Evolutionary conservation across 2,797 vertebrate genomes (phyloP).

Genomic region (Syndactyla subalaris): DNA sequence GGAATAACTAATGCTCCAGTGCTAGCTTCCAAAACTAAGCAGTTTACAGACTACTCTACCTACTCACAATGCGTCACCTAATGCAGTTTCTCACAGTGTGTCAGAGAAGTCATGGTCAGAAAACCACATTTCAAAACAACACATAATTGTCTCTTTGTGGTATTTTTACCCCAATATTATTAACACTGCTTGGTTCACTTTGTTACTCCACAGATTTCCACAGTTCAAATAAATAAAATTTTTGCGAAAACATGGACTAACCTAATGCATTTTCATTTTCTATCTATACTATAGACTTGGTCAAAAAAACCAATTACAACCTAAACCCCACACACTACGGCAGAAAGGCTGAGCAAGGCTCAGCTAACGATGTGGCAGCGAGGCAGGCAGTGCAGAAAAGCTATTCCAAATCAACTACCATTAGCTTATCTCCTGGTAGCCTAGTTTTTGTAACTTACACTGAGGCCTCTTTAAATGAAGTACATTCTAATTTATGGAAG

Average conservation of each 20-base stretch:
- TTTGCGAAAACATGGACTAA: background rate
- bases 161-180: background rate
- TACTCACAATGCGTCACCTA: background rate
- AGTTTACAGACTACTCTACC: background rate
- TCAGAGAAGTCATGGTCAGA: background rate
- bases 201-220: background rate
- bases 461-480: slow-evolving; percentile 18
- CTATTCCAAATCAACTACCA: background rate
- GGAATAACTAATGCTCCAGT: background rate
- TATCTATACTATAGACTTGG: background rate
- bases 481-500: slow-evolving; percentile 55
- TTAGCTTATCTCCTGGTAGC: background rate
- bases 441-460: background rate
- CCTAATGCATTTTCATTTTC: background rate
- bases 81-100: background rate
- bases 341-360: background rate
- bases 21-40: background rate
- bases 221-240: background rate
- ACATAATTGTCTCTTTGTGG: background rate
- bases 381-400: background rate
- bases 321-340: background rate
- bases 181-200: background rate
- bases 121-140: background rate
- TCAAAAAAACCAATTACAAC: background rate
- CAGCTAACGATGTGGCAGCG: background rate